phyloP scores from a whole-genome alignment of 2,113 vertebrate species.

The Chionodraco myersi region DNA sequence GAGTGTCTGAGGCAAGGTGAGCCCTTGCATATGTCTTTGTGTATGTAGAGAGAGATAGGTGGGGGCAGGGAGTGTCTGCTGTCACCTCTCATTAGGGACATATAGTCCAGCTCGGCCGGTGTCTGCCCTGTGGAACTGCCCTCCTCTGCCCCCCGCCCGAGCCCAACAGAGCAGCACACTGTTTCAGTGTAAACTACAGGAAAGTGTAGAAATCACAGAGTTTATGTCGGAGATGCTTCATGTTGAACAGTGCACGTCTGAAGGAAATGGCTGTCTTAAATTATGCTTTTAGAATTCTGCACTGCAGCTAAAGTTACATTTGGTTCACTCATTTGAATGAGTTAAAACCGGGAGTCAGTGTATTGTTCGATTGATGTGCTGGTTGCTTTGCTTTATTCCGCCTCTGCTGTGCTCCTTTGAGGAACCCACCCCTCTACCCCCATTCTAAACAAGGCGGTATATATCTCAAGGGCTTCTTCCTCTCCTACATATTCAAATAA shows the following conservation, averaged over 20 bases:
- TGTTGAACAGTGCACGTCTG: conserved; percentile 55
- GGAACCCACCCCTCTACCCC: conserved; percentile 9
- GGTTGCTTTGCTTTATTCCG: conserved; percentile 63
- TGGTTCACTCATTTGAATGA: conserved; percentile 64
- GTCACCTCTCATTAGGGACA: conserved; percentile 80
- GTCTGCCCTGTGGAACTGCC: conserved; percentile 56
- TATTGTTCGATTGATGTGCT: conserved; percentile 58
- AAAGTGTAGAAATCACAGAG: conserved; percentile 38
- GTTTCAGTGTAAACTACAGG: conserved; percentile 38
- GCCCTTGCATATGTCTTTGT: conserved; percentile 37
- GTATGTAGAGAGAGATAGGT: conserved; percentile 36
- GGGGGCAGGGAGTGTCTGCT: conserved; percentile 78
- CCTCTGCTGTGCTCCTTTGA: conserved; percentile 45
- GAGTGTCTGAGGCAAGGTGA: conserved; percentile 45
- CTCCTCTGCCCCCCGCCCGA: conserved; percentile 49
- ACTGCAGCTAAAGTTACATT: conserved; percentile 71
- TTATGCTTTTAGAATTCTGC: conserved; percentile 68
- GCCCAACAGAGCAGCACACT: conserved; percentile 42
- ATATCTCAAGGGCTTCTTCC: conserved; percentile 66
- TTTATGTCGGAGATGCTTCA: conserved; percentile 43
- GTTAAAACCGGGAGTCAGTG: conserved; percentile 50
- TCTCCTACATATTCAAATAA: conserved; percentile 72
- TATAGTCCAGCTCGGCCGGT: conserved; percentile 71
- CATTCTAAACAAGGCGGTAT: conserved; percentile 60
- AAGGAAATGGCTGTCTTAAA: conserved; percentile 60